Evolutionary conservation across 2,113 vertebrate genomes (phyloP).

Genomic region (Nerophis lumbriciformis): DNA sequence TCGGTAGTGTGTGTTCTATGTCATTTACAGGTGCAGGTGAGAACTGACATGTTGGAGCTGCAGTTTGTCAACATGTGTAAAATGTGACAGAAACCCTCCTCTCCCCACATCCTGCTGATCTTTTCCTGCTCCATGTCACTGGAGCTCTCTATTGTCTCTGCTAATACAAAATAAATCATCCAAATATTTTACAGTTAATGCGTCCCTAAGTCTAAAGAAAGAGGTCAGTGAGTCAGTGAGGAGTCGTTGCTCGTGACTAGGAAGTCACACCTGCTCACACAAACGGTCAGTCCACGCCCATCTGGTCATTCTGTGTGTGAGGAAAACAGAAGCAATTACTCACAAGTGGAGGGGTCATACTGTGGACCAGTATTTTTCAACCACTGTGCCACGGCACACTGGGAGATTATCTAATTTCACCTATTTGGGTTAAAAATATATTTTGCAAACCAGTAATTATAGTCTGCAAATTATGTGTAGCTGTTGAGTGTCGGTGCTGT

Average conservation of each 20-base stretch:
- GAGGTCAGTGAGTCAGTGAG: neutral
- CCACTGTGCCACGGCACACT: too few species aligned
- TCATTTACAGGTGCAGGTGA: conserved; percentile 16
- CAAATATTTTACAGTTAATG: neutral
- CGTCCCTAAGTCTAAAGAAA: neutral
- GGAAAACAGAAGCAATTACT: conserved; percentile 13
- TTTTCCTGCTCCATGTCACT: neutral
- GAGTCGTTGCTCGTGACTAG: neutral
- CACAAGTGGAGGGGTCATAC: neutral
- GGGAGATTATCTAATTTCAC: too few species aligned
- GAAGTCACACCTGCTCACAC: conserved; percentile 30
- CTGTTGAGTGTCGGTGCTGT: too few species aligned
- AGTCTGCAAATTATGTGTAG: too few species aligned
- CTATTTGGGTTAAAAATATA: too few species aligned
- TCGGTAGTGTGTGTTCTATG: conserved; percentile 7
- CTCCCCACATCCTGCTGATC: neutral
- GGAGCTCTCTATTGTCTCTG: neutral
- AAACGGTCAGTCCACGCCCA: conserved; percentile 10
- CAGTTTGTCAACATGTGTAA: conserved; percentile 37
- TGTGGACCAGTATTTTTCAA: neutral
- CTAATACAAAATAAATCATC: neutral
- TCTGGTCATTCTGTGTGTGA: conserved; percentile 26
- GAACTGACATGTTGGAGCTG: conserved; percentile 18
- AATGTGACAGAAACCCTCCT: conserved; percentile 31
- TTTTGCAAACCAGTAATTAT: too few species aligned